Conservation (phyloP, 2,888 invertebrate species). For the Chymomyza procnemis region DNA sequence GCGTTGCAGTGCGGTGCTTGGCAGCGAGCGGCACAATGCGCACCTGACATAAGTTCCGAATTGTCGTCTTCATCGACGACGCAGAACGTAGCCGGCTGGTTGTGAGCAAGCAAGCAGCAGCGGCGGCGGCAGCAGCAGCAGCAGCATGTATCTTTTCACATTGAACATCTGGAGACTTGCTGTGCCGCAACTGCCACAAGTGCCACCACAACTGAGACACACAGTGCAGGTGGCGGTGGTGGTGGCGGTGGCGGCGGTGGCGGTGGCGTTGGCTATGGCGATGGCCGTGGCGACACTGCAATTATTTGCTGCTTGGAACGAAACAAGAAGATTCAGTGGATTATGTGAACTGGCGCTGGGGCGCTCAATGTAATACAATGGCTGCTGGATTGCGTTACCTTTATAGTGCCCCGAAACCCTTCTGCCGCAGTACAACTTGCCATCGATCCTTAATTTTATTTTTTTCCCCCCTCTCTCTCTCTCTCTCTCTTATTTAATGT, state of each 20-base stretch:
- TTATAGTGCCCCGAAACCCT: background rate
- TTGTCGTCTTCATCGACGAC: slow-evolving; percentile 63
- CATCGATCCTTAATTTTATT: background rate
- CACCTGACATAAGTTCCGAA: slow-evolving; percentile 66
- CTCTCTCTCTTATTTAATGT: background rate
- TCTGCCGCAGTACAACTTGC: background rate
- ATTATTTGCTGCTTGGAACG: slow-evolving; percentile 43
- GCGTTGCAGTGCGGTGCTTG: background rate
- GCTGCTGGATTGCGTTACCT: slow-evolving; percentile 34
- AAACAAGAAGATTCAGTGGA: slow-evolving; percentile 47
- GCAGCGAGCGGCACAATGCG: slow-evolving; percentile 42
- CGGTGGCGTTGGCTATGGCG: slow-evolving; percentile 9
- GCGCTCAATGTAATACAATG: slow-evolving; percentile 21
- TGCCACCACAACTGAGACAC: slow-evolving; percentile 7
- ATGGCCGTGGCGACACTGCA: slow-evolving; percentile 47
- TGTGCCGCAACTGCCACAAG: slow-evolving; percentile 28
- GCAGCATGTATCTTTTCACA: slow-evolving; percentile 37
- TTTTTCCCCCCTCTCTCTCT: no score
- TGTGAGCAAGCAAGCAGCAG: background rate
- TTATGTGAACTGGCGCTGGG: slow-evolving; percentile 53
- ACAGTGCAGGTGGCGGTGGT: slow-evolving; percentile 12
- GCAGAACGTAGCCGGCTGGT: background rate
- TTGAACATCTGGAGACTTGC: slow-evolving; percentile 65
- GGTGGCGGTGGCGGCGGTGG: slow-evolving; percentile 18
- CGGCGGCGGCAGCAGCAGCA: slow-evolving; percentile 17